Evolutionary conservation across 1,140 invertebrate genomes (phyloP), one percentile per base, ranked within the genome.

Genomic region (Vanessa atalanta): DNA sequence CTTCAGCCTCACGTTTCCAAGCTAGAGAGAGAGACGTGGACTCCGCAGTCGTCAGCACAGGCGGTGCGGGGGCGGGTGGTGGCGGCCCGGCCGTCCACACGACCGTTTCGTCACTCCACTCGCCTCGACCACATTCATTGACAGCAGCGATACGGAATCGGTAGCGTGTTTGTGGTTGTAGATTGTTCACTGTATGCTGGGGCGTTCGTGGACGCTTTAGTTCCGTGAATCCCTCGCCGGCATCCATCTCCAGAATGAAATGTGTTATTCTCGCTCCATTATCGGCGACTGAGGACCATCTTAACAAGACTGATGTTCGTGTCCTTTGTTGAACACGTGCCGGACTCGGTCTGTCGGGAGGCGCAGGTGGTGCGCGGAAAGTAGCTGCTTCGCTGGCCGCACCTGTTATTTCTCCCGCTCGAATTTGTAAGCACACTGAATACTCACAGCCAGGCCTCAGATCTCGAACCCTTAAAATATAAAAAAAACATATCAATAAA

Each of bases 391-490:
- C 76, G 89, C 94, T 81, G 83, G 94, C 80, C 72, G 88, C 81
- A 81, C 95, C 92, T 83, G 93, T 86, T 81, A 89, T 75, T 87
- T 94, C 81, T 84, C 94, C 85, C 80, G 89, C 88, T 87, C 93
- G 83, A 85, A 95, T 91, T 80, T 95, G 95, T 51, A 96, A 92
- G 71, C 95, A 96, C 50, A 97, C 95, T 57, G 95, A 95, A 87
- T 97, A 98, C 79, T 97, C 96, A 82, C 96, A 96, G 6, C 96
- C 96, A 12, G 97, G 97, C 87, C 95, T 95, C 73, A 98, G 93
- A 87, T 97, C 96, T 89, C 96, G 95, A 66, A 98, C 95, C 71
- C 95, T 85, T 93, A 60, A 72, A 26, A 60, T 9, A 47, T 1
- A 31, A 16, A 80, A 72, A 51, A 50, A 75, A 16, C 7, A 26